A percentile compares a stretch with the other conserved stretches of the same genome.
Evolutionary conservation across 1,140 invertebrate species (phyloP).

Genomic region (Psilanteris sp.): DNA sequence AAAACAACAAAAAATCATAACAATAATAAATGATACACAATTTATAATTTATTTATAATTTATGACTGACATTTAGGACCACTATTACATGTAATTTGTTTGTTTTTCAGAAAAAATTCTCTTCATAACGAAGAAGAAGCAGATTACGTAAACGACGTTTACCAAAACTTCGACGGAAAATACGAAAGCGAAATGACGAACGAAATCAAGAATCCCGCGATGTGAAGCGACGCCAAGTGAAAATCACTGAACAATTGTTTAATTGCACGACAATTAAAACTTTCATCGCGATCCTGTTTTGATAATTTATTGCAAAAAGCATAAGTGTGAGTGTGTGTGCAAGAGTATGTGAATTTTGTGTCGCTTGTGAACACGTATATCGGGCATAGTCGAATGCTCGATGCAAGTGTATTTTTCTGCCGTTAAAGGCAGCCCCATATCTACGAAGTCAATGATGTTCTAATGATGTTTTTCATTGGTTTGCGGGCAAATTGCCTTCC

Average conservation of each 20-base stretch:
- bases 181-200: constrained; percentile 24
- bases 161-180: constrained; percentile 20
- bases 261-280: constrained; percentile 7
- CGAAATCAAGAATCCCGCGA: constrained; percentile 19
- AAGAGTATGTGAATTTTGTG: neutral
- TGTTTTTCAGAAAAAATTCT: constrained; percentile 18
- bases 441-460: constrained; percentile 5
- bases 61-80: too few relatives aligned
- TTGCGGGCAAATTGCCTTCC: too few relatives aligned
- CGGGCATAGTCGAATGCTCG: constrained; percentile 21
- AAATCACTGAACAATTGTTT: constrained; percentile 10
- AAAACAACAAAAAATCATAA: too few relatives aligned
- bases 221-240: constrained; percentile 19
- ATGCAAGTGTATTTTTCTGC: constrained; percentile 37
- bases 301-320: constrained; percentile 17
- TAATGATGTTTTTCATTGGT: too few relatives aligned
- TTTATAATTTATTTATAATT: too few relatives aligned
- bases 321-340: constrained; percentile 6
- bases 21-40: too few relatives aligned
- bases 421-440: constrained; percentile 32
- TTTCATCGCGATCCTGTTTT: constrained; percentile 23
- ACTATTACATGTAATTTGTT: too few relatives aligned
- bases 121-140: constrained; percentile 9
- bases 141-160: constrained; percentile 21
- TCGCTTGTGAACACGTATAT: constrained; percentile 10